These are phyloP conservation scores for Telmatherina bonti DNA, from an alignment of 2,797 vertebrate species.

Conservation along the genomic window DNA sequence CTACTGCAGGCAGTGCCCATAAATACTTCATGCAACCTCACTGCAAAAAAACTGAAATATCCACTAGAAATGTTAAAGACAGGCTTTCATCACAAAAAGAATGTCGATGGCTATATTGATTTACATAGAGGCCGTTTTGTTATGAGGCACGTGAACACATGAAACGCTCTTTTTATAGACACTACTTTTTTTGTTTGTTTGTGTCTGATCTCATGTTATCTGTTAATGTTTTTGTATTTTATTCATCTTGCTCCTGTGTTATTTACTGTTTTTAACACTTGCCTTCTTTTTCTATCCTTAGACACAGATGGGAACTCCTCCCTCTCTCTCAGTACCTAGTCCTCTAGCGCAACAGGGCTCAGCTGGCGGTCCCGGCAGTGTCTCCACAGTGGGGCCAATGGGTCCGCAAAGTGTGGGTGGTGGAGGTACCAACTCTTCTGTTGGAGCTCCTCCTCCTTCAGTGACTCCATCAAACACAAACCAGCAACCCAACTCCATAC, in stretches of 20 bases:
- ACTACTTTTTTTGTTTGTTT: not conserved
- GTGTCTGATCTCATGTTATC: not conserved
- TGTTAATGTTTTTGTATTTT: not conserved
- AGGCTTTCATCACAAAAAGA: not conserved
- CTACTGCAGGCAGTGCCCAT: not conserved
- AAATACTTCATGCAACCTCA: not conserved
- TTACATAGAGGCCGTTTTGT: not conserved
- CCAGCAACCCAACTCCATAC: conserved; percentile 87
- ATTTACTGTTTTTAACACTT: not conserved
- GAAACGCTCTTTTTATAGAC: not conserved
- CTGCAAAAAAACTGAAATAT: not conserved
- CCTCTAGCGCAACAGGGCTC: conserved; percentile 89
- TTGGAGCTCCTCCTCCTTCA: conserved; percentile 66
- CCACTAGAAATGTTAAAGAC: not conserved
- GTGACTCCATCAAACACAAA: conserved; percentile 74
- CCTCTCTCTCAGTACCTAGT: conserved; percentile 88
- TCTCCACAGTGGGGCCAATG: conserved; percentile 80
- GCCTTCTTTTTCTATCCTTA: conserved; percentile 62
- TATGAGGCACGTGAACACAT: not conserved
- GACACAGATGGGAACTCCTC: conserved; percentile 91
- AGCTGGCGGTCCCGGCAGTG: conserved; percentile 66
- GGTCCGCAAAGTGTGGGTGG: conserved; percentile 77
- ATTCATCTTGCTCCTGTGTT: not conserved
- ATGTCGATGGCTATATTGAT: not conserved
- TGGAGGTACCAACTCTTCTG: conserved; percentile 60